Evolutionary conservation across 2,888 invertebrate genomes (phyloP), one percentile per base, ranked within the genome.

Genomic region (Erynnis tages): DNA sequence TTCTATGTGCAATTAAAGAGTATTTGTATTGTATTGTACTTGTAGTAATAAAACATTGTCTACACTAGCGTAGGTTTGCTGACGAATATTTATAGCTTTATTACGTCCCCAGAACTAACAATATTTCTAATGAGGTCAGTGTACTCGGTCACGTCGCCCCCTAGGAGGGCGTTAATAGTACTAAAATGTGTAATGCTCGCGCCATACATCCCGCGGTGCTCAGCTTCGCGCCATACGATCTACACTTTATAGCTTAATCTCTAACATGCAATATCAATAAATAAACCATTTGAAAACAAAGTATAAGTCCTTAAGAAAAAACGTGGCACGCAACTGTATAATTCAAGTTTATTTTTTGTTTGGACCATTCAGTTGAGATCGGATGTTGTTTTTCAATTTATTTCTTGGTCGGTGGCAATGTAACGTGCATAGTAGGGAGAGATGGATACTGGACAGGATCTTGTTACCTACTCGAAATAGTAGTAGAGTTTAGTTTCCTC

Each of bases 161-260:
- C 54, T 56, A 53, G 54, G 56, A 43, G 45, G 50, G 55, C 52
- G 55, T 58, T 59, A 61, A 62, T 61, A 65, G 69, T 76, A 79
- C 79, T 82, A 80, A 83, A 80, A 80, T 82, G 77, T 76, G 71
- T 77, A 76, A 77, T 73, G 74, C 72, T 66, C 63, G 65, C 64
- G 58, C 69, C 58, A 54, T 69, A 60, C 72, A 61, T 78, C 88
- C 87, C 82, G 87, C 73, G 61, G 88, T 54, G 88, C 83, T 57
- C 79, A 79, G 82, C 82, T 69, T 77, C 82, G 75, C 72, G 74
- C 73, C 73, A 65, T 70, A 71, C 71, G 64, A 68, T 65, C 67
- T 62, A 55, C 57, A 68, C 76, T 88, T 88, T 88, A 89, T 86
- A 76, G 81, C 88, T 88, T 86, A 86, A 87, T 89, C 86, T 82